Evolutionary conservation across 2,113 vertebrate species (phyloP).

Genomic region (Hepsetus odoe): DNA sequence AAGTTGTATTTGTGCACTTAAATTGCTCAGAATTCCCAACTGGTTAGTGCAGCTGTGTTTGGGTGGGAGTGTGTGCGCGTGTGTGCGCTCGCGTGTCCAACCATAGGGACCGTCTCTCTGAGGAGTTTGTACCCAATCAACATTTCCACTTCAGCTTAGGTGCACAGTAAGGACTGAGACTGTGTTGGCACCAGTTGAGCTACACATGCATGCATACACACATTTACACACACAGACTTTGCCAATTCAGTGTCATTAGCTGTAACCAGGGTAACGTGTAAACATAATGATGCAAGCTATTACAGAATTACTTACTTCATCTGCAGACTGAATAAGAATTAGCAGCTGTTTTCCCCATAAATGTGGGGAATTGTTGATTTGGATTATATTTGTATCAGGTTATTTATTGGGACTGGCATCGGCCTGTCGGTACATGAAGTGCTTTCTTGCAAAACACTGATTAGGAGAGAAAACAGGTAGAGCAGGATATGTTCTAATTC

Average conservation of each 20-base stretch:
- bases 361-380: neutral
- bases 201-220: constrained; percentile 33
- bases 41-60: neutral
- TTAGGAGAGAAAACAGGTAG: constrained; percentile 17
- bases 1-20: neutral
- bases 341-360: neutral
- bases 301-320: neutral
- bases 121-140: constrained; percentile 32
- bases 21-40: neutral
- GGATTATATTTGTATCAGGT: neutral
- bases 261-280: neutral
- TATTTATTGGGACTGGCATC: neutral
- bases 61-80: neutral
- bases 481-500: constrained; percentile 24
- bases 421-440: neutral
- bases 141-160: constrained; percentile 55
- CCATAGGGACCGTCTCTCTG: neutral
- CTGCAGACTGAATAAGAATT: neutral
- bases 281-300: neutral
- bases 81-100: neutral
- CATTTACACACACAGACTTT: constrained; percentile 1
- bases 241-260: constrained; percentile 8
- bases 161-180: constrained; percentile 60
- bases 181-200: constrained; percentile 35
- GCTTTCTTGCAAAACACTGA: neutral